A percentile compares a stretch with the other conserved stretches of the same genome.
Conservation (phyloP, 2,797 vertebrate genomes). For the Philypnodon macrostomus region DNA sequence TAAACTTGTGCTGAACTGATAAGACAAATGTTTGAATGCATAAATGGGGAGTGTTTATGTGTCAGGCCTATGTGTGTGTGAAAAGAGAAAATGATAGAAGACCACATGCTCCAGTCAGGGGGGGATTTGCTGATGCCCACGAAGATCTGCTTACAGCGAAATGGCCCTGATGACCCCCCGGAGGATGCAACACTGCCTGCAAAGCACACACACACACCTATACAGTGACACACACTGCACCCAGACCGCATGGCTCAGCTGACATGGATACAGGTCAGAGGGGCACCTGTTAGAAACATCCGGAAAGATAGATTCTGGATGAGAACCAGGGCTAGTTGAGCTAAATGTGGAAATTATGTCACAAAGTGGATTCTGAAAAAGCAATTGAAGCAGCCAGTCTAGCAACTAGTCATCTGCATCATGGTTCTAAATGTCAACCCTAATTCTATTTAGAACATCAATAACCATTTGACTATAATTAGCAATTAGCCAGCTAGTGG, state of each 20-base stretch:
- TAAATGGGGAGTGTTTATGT: constrained; percentile 41
- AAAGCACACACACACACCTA: constrained; percentile 23
- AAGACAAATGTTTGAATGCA: constrained; percentile 47
- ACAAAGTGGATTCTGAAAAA: constrained; percentile 2
- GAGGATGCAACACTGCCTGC: constrained; percentile 57
- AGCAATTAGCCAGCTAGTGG: no score
- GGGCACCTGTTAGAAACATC: constrained; percentile 64
- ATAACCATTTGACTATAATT: no score
- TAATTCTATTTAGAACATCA: neutral
- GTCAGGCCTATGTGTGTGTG: constrained; percentile 8
- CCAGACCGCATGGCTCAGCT: constrained; percentile 53
- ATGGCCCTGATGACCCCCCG: constrained; percentile 58
- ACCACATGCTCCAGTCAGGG: constrained; percentile 36
- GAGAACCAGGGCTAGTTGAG: constrained; percentile 4
- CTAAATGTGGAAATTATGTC: constrained; percentile 12
- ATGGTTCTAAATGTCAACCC: neutral
- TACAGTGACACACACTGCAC: constrained; percentile 26
- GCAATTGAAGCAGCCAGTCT: neutral
- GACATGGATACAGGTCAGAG: constrained; percentile 57
- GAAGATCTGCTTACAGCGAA: constrained; percentile 74
- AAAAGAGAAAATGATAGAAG: constrained; percentile 50
- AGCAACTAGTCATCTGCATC: neutral
- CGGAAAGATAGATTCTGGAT: constrained; percentile 43
- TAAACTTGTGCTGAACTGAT: constrained; percentile 39
- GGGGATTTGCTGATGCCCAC: constrained; percentile 65